Evolutionary conservation across 2,797 vertebrate species (phyloP).

Genomic region (Amazona ochrocephala): DNA sequence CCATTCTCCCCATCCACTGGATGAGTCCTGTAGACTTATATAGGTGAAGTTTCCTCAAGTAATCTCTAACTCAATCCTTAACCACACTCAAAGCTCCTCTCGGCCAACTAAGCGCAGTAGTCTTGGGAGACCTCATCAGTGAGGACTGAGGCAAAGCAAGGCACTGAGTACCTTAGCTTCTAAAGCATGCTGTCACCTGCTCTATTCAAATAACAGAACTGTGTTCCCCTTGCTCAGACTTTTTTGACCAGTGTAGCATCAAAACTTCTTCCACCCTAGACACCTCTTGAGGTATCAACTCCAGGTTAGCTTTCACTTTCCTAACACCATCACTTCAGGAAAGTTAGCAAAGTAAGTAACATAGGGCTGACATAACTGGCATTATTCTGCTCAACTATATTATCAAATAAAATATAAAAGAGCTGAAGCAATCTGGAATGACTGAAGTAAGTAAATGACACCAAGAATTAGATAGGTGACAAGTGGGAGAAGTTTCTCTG

Average conservation of each 20-base stretch:
- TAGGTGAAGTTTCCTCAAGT: background rate
- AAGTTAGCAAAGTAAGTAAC: too few species aligned
- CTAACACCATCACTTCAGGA: background rate
- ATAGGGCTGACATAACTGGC: too few species aligned
- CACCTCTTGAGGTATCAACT: background rate
- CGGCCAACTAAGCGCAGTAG: background rate
- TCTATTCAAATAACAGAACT: background rate
- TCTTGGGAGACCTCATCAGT: background rate
- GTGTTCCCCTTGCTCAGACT: background rate
- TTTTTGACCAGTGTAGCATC: background rate
- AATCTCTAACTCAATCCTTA: background rate
- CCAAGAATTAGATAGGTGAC: too few species aligned
- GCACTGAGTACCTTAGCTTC: background rate
- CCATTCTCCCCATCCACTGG: background rate
- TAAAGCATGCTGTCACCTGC: background rate
- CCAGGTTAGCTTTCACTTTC: background rate
- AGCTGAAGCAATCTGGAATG: too few species aligned
- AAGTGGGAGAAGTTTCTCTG: too few species aligned
- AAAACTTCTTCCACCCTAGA: background rate
- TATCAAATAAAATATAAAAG: too few species aligned
- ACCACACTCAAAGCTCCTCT: background rate
- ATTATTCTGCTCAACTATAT: too few species aligned
- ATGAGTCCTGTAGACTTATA: background rate
- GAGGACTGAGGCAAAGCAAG: background rate
- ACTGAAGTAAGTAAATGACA: too few species aligned